phyloP scores from a whole-genome alignment of 1,140 invertebrate species.

The Ips nitidus region DNA sequence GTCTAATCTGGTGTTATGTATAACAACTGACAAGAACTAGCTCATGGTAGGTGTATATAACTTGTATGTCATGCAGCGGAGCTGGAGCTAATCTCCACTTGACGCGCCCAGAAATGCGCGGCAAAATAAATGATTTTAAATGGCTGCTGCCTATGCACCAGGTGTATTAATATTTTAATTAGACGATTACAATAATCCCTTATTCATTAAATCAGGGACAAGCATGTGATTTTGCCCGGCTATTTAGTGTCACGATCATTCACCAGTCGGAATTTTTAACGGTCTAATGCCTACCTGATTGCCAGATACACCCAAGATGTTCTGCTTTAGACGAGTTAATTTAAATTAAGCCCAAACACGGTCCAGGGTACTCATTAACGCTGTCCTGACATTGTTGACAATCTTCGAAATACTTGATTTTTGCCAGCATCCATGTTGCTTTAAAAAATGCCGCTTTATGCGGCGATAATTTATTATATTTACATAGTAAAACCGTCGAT shows the following conservation, averaged over 20 bases:
- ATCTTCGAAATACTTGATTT: too few species aligned
- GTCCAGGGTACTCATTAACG: neutral
- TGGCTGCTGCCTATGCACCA: slow-evolving; percentile 24
- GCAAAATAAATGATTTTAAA: slow-evolving; percentile 26
- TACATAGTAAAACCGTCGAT: neutral
- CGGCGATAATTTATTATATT: too few species aligned
- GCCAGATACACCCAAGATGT: slow-evolving; percentile 15
- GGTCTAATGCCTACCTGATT: neutral
- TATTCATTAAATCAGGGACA: slow-evolving; percentile 24
- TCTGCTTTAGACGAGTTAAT: slow-evolving; percentile 18
- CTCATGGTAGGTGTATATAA: slow-evolving; percentile 27
- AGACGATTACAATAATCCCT: slow-evolving; percentile 33
- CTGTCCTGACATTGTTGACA: too few species aligned
- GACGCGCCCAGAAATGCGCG: slow-evolving; percentile 24
- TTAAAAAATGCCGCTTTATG: too few species aligned
- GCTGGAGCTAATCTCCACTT: slow-evolving; percentile 25
- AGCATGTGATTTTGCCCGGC: slow-evolving; percentile 19
- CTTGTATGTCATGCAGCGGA: slow-evolving; percentile 28
- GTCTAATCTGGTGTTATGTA: slow-evolving; percentile 31
- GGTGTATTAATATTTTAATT: slow-evolving; percentile 35
- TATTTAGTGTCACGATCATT: slow-evolving; percentile 26
- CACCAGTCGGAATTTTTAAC: slow-evolving; percentile 13
- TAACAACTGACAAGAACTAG: slow-evolving; percentile 30
- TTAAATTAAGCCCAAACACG: neutral
- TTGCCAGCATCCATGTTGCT: too few species aligned